Evolutionary conservation across 1,140 invertebrate genomes (phyloP).

Genomic region (Ips nitidus): DNA sequence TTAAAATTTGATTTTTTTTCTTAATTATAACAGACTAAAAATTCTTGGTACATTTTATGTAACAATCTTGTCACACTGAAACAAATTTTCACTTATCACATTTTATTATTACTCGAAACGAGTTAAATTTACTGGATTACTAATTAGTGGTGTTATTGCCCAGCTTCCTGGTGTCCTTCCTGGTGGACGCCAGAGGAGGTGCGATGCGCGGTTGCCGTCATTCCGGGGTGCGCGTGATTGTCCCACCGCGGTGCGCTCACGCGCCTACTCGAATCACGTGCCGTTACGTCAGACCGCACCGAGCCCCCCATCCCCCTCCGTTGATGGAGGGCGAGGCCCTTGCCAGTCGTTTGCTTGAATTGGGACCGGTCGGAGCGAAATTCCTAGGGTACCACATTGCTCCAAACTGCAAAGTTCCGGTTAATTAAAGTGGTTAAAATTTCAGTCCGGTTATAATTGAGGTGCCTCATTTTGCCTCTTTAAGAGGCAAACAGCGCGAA

Average conservation of each 20-base stretch:
- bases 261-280: conserved; percentile 94
- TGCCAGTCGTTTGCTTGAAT: conserved; percentile 87
- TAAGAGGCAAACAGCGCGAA: conserved; percentile 90
- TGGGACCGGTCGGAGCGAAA: conserved; percentile 93
- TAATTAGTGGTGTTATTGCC: no score
- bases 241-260: conserved; percentile 88
- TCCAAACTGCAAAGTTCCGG: background rate
- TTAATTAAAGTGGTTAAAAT: conserved; percentile 1
- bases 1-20: no score
- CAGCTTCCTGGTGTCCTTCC: conserved; percentile 95
- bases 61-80: no score
- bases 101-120: no score
- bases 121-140: no score
- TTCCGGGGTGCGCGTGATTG: conserved; percentile 91
- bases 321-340: conserved; percentile 95
- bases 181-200: conserved; percentile 94
- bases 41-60: no score
- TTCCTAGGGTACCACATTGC: conserved; percentile 79
- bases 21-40: no score
- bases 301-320: conserved; percentile 84
- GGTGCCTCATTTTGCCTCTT: conserved; percentile 95
- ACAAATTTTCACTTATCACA: no score
- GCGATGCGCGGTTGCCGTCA: conserved; percentile 96
- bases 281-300: conserved; percentile 78
- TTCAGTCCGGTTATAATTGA: conserved; percentile 91